These are phyloP conservation scores for Rhingia rostrata DNA, from an alignment of 2,888 invertebrate genomes.

Conservation along the genomic window DNA sequence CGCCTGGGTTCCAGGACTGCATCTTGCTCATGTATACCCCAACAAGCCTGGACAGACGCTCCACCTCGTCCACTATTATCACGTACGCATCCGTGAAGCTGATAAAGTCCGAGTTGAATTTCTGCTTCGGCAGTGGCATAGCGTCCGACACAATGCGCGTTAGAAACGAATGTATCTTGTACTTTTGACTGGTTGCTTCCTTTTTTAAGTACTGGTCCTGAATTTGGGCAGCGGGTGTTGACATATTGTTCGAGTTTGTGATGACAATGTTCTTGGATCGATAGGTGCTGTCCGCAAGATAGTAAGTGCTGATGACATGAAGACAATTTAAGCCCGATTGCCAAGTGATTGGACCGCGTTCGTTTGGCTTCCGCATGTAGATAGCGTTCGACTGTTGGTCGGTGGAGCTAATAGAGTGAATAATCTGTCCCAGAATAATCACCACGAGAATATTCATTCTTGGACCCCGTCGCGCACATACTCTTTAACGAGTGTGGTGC, in stretches of 20 bases:
- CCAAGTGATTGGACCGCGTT: conserved; percentile 78
- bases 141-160: conserved; percentile 78
- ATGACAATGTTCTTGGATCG: conserved; percentile 79
- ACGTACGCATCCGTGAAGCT: conserved; percentile 80
- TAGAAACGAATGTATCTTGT: conserved; percentile 74
- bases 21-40: conserved; percentile 76
- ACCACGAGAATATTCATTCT: conserved; percentile 50
- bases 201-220: conserved; percentile 80
- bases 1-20: conserved; percentile 82
- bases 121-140: conserved; percentile 66
- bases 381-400: conserved; percentile 70
- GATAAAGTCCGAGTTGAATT: conserved; percentile 68
- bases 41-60: conserved; percentile 76
- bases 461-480: conserved; percentile 30
- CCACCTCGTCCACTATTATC: conserved; percentile 79
- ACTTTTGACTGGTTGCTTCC: conserved; percentile 76
- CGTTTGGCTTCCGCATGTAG: conserved; percentile 77
- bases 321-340: conserved; percentile 79
- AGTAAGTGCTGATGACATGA: conserved; percentile 78
- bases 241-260: conserved; percentile 79
- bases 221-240: conserved; percentile 81
- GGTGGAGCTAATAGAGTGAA: conserved; percentile 18
- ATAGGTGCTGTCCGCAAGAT: conserved; percentile 76
- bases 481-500: conserved; percentile 28
- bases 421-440: conserved; percentile 38